Evolutionary conservation across 2,888 invertebrate species (phyloP).

Genomic region (Netelia fuscicornis): DNA sequence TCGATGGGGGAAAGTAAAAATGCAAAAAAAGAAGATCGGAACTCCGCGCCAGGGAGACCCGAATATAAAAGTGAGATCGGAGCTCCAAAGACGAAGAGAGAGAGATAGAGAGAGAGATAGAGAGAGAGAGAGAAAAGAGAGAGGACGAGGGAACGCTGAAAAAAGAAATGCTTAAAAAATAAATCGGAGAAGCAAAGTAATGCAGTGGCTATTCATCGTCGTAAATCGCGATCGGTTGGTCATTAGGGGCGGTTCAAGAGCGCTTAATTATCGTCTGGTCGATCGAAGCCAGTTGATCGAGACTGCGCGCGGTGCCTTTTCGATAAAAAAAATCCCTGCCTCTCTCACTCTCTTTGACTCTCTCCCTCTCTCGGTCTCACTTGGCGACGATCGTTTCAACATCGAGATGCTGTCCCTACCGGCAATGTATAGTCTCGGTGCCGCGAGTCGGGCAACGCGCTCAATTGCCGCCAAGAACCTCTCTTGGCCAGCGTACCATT

Average conservation of each 20-base stretch:
- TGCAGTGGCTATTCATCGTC: constrained; percentile 66
- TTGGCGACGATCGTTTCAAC: constrained; percentile 36
- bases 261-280: constrained; percentile 78
- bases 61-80: constrained; percentile 18
- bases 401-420: constrained; percentile 46
- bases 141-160: background rate
- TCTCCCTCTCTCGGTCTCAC: constrained; percentile 1
- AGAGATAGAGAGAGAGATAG: background rate
- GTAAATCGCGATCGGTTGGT: constrained; percentile 79
- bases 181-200: constrained; percentile 21
- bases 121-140: background rate
- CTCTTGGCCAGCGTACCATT: constrained; percentile 45
- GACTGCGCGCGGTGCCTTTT: constrained; percentile 38
- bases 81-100: no score
- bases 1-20: background rate
- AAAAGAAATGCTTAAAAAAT: background rate
- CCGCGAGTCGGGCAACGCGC: constrained; percentile 15
- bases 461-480: constrained; percentile 58
- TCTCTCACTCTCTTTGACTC: constrained; percentile 23
- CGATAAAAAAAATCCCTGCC: constrained; percentile 26
- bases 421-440: constrained; percentile 34
- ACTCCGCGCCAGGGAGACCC: background rate
- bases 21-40: constrained; percentile 8
- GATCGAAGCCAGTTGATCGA: constrained; percentile 73
- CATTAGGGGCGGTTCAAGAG: constrained; percentile 77